Base-by-base conservation (phyloP, 2,797 vertebrate species). In the Melanotaenia nigrans region DNA sequence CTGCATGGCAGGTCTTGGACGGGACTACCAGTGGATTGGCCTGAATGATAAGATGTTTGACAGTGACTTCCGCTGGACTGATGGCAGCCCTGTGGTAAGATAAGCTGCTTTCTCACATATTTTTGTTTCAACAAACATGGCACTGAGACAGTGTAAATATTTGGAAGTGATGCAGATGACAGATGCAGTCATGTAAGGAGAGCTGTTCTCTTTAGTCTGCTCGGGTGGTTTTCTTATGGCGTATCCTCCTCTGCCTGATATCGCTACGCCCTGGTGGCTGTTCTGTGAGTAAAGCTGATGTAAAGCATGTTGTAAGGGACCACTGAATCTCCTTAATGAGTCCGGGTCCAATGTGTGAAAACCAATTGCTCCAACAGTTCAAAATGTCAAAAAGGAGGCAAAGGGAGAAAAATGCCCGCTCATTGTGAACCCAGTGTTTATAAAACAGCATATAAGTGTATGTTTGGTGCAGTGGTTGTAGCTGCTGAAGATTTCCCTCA, bases 21-120 rank as follows among this genome's bases (percentile, higher is more conserved):
- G 97, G 76, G 97, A 99, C 87, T 99, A 99, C 83, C 98, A 99
- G 87, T 99, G 98, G 98, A 97, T 99, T 59, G 98, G 98, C 61
- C 94, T 99, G 75, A 99, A 98, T 68, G 98, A 99, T 95, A 99
- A 98, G 92, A 96, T 98, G 97, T 99, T 96, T 92, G 96, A 99
- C 89, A 96, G 92, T 22, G 98, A 99, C 90, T 99, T 99, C 94
- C 97, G 96, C 25, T 99, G 98, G 98, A 98, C 96, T 8, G 98
- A 99, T 78, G 95, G 96, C 81, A 94, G 93, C 66, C 82, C 94
- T 1, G 87, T 97, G 97, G 98, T 99, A 95, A 97, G 96, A 92
- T 36, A 64, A 18, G 58, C 54, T 78, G 24, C 64, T 79, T 85
- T 88, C 79, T 75, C 71, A 77, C 62, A 66, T 79, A 68, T 69